A percentile compares a stretch with the other conserved stretches of the same genome.
phyloP scores from a whole-genome alignment of 2,113 vertebrate species.

The Lagenorhynchus albirostris region DNA sequence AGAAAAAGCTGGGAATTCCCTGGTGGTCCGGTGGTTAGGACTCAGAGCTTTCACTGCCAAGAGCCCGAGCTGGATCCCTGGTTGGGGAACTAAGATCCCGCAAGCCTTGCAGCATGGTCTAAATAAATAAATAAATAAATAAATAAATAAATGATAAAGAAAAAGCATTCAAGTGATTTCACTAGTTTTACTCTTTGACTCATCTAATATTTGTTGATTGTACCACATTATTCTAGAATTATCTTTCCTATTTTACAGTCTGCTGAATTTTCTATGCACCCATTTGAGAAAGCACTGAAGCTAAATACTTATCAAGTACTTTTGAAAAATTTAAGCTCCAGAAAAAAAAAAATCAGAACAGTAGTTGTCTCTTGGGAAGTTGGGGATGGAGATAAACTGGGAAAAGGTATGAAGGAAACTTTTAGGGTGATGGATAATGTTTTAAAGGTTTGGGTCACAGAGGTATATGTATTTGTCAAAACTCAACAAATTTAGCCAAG shows the following conservation, averaged over 20 bases:
- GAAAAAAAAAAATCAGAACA: background rate
- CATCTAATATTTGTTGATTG: conserved; percentile 38
- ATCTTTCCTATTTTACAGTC: conserved; percentile 12
- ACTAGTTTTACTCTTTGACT: conserved; percentile 5
- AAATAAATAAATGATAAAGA: background rate
- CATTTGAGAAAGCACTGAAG: background rate
- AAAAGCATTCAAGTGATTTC: background rate
- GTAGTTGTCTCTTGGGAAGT: background rate
- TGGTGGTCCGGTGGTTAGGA: background rate
- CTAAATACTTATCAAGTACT: background rate
- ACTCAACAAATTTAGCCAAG: background rate
- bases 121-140: background rate
- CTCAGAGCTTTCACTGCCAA: background rate
- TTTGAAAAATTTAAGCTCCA: background rate
- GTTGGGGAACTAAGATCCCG: background rate
- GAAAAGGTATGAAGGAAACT: background rate
- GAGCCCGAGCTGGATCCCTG: background rate
- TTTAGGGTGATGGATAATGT: background rate
- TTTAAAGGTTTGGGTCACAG: background rate
- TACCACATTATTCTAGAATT: background rate
- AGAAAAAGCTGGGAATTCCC: background rate
- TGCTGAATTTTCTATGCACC: background rate
- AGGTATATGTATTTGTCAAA: background rate
- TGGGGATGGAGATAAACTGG: background rate
- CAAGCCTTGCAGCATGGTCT: no score